phyloP scores from a whole-genome alignment of 2,888 invertebrate species.

The Phasia obesa region DNA sequence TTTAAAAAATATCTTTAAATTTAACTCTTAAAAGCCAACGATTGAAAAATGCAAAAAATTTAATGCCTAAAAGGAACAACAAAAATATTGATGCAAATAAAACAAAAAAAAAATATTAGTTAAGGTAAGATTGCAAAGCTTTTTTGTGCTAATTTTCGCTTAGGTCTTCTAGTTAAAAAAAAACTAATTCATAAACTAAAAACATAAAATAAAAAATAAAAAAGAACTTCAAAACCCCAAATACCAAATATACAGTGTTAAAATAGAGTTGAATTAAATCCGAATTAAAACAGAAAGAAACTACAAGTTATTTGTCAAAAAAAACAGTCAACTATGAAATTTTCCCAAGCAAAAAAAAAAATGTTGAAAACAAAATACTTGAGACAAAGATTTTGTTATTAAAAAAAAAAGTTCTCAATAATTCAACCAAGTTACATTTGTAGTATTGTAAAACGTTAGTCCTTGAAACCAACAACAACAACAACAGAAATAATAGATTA shows the following conservation, averaged over 20 bases:
- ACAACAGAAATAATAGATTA: conserved; percentile 49
- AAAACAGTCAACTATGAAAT: conserved; percentile 54
- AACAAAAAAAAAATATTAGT: conserved; percentile 59
- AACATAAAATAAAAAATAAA: conserved; percentile 39
- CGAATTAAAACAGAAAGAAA: conserved; percentile 43
- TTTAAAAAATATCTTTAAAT: conserved; percentile 21
- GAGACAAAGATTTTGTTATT: conserved; percentile 34
- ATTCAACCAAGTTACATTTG: conserved; percentile 57
- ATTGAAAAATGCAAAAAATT: conserved; percentile 61
- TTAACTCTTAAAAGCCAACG: conserved; percentile 15
- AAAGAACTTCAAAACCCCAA: conserved; percentile 44
- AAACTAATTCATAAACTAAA: conserved; percentile 61
- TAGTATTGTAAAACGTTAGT: conserved; percentile 64
- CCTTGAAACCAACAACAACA: conserved; percentile 60
- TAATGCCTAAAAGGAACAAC: conserved; percentile 33
- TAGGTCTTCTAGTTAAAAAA: conserved; percentile 69
- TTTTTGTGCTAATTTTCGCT: conserved; percentile 71
- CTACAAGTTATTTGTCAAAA: conserved; percentile 69
- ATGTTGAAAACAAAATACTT: conserved; percentile 64
- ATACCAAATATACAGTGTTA: conserved; percentile 56
- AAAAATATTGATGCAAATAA: background rate
- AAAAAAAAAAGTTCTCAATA: conserved; percentile 53
- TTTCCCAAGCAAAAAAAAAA: conserved; percentile 27
- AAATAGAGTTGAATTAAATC: conserved; percentile 70
- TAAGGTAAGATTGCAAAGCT: conserved; percentile 69